Evolutionary conservation across 1,140 invertebrate species (phyloP).

Genomic region (Penaeus vannamei): DNA sequence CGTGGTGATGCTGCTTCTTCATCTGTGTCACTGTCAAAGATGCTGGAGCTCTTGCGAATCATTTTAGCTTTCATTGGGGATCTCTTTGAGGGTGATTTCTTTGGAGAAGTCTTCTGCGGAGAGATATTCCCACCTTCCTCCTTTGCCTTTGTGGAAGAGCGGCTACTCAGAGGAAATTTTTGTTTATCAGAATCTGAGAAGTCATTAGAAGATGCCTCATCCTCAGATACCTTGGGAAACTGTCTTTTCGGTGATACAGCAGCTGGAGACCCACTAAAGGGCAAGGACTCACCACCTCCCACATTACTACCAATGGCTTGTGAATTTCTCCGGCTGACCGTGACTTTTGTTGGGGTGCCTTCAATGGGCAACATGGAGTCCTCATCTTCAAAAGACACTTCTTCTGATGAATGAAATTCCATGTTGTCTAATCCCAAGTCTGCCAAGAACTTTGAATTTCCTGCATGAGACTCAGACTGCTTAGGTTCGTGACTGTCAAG

Average conservation of each 20-base stretch:
- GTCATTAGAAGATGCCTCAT: neutral
- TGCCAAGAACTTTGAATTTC: conserved; percentile 33
- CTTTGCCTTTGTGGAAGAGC: neutral
- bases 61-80: conserved; percentile 42
- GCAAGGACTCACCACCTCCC: too few species aligned
- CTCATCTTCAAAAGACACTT: conserved; percentile 52
- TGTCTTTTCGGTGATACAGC: too few species aligned
- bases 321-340: neutral
- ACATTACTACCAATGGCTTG: too few species aligned
- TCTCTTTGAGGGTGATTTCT: conserved; percentile 41
- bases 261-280: too few species aligned
- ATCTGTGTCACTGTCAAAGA: conserved; percentile 52
- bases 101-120: conserved; percentile 1
- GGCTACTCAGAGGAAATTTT: too few species aligned
- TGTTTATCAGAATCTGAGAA: too few species aligned
- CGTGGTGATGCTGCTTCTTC: neutral
- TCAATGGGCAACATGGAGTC: conserved; percentile 43
- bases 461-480: conserved; percentile 10
- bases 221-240: neutral
- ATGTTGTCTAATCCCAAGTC: conserved; percentile 48
- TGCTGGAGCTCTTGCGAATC: neutral
- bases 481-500: too few species aligned
- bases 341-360: conserved; percentile 38
- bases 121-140: neutral
- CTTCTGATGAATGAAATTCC: conserved; percentile 51